Base-by-base conservation (phyloP, 2,797 vertebrate species). In the Vespertilio murinus region DNA sequence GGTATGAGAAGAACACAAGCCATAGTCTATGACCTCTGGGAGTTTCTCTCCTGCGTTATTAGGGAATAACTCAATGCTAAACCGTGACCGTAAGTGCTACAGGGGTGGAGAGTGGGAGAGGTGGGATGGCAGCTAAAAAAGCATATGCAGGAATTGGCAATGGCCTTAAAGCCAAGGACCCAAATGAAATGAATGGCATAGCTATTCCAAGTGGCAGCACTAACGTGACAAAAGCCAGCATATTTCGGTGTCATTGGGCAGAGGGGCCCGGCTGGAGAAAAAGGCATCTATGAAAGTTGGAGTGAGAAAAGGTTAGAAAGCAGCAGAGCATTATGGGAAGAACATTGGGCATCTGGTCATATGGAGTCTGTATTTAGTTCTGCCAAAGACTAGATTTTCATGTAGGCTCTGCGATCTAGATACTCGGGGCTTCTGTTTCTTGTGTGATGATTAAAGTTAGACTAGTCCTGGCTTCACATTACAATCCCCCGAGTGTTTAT, bases 11-110 rank as follows among this genome's bases (percentile, higher is more conserved):
- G 69, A 73, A 22, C 47, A n/a, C 22, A 79, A 90, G 30, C 61
- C 8, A 10, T 23, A 65, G 59, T 88, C 73, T 95, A 59, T 96
- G 54, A 67, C 52, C 74, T 90, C 84, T 65, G 67, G 67, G 47
- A 86, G 45, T 82, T 89, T 94, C 93, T 70, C 8, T 38, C 38
- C 52, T 35, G n/a, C 54, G 33, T 93, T 86, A 79, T 90, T 90
- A 88, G 49, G 88, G 78, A 94, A 59, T 67, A 86, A 75, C 45
- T 94, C 45, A 42, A 28, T 42, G 73, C 42, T 88, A 75, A 77
- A 30, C 80, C 14, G 14, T 71, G 90, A 56, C 25, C 1, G 0
- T 42, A 74, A 89, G 70, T 40, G 59, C 74, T 54, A 1, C 12
- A 10, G 45, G n/a, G 38, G 45, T 79, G 45, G 25, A 81, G 84